phyloP scores from a whole-genome alignment of 2,113 vertebrate genomes.

The Macquaria australasica region DNA sequence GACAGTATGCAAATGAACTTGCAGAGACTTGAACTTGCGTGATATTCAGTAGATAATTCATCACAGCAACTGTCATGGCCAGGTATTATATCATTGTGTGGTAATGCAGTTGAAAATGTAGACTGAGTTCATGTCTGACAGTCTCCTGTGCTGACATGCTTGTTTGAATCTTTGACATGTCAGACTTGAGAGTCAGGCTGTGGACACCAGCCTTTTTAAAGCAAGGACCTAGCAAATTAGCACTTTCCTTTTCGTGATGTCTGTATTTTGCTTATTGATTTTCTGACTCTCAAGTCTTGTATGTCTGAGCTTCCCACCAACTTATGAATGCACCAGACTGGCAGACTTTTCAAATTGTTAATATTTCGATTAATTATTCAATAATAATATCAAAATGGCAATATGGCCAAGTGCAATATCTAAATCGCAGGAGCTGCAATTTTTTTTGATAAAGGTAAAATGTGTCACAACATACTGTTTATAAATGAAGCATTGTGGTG shows the following conservation, averaged over 20 bases:
- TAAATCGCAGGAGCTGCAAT: too few relatives aligned
- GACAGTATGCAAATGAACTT: background rate
- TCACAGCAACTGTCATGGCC: background rate
- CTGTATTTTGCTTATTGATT: background rate
- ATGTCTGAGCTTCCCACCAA: background rate
- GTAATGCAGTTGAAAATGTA: background rate
- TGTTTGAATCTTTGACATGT: background rate
- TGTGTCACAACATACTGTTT: too few relatives aligned
- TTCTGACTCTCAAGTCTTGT: background rate
- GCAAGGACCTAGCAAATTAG: background rate
- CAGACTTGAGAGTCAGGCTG: background rate
- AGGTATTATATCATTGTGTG: background rate
- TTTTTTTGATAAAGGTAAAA: too few relatives aligned
- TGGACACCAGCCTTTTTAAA: background rate
- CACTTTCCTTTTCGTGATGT: too few relatives aligned
- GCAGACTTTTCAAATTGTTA: background rate
- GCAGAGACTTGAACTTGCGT: background rate
- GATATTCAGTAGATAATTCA: background rate
- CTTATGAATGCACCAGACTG: background rate
- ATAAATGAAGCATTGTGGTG: too few relatives aligned
- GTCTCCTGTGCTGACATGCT: background rate
- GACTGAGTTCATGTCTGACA: slow-evolving; percentile 2
- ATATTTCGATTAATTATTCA: too few relatives aligned
- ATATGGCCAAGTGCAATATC: too few relatives aligned
- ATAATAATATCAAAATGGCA: too few relatives aligned